Evolutionary conservation across 2,113 vertebrate genomes (phyloP).

Genomic region (Gallinago media): DNA sequence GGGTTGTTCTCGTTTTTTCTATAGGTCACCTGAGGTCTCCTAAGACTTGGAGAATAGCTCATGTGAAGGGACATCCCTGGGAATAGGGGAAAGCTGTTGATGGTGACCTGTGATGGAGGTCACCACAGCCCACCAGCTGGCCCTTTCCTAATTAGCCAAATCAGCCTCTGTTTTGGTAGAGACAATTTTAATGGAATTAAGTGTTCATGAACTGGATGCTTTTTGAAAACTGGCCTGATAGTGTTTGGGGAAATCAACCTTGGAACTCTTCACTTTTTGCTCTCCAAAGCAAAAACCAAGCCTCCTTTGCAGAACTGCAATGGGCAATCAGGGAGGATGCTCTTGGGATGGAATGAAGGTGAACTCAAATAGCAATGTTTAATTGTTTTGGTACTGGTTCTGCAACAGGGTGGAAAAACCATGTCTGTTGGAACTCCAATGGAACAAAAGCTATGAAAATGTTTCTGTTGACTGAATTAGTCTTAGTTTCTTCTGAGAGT

Average conservation of each 20-base stretch:
- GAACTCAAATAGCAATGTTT: neutral
- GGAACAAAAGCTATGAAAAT: neutral
- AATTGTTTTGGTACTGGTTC: neutral
- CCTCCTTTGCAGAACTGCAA: neutral
- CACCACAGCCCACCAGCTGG: neutral
- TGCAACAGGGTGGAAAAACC: neutral
- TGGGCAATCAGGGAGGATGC: neutral
- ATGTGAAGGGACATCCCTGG: no score
- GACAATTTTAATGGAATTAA: neutral
- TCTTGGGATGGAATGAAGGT: neutral
- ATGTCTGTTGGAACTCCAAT: neutral
- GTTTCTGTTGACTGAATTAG: neutral
- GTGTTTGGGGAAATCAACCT: neutral
- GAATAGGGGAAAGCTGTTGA: neutral
- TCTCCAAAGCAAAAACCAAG: neutral
- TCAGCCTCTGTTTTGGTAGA: neutral
- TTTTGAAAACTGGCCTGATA: neutral
- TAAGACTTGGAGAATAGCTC: neutral
- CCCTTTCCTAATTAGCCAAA: neutral
- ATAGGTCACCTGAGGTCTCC: neutral
- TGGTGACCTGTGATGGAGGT: neutral
- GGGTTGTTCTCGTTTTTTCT: neutral
- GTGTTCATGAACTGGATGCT: neutral
- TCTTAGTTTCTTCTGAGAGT: slow-evolving; percentile 4
- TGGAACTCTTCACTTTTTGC: neutral